Conservation (phyloP, 1,140 invertebrate species). For the Zaprionus inermis region DNA sequence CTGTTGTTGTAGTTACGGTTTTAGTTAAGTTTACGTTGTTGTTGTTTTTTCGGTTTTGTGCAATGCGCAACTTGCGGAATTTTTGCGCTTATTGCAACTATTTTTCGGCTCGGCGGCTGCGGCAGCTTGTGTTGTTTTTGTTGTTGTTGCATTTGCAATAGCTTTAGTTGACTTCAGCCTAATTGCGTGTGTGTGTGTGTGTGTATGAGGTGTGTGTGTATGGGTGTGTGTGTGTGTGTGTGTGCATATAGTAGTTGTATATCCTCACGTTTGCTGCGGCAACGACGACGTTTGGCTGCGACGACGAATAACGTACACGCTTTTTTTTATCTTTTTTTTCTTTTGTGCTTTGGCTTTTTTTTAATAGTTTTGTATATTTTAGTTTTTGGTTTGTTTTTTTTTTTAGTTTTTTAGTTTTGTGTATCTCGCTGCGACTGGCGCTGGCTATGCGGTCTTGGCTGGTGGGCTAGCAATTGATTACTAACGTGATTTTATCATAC, state of each 20-base stretch:
- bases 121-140: conserved; percentile 12
- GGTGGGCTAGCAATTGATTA: conserved; percentile 84
- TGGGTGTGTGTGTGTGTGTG: conserved; percentile 8
- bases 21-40: conserved; percentile 2
- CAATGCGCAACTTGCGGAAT: conserved; percentile 21
- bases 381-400: conserved; percentile 19
- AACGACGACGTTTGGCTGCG: conserved; percentile 28
- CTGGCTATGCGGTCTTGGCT: conserved; percentile 75
- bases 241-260: conserved; percentile 24
- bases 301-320: conserved; percentile 35
- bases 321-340: conserved; percentile 25
- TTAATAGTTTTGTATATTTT: conserved; percentile 16
- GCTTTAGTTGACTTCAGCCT: conserved; percentile 6
- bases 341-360: conserved; percentile 2
- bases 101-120: conserved; percentile 31
- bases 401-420: conserved; percentile 7
- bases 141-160: conserved; percentile 21
- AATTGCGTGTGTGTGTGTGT: neutral
- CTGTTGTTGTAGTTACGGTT: conserved; percentile 10
- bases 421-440: conserved; percentile 55
- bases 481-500: conserved; percentile 84
- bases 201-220: neutral
- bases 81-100: conserved; percentile 31
- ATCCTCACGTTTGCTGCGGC: conserved; percentile 46
- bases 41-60: conserved; percentile 17